Percentiles rank a stretch among this genome's conserved stretches.
Conservation (phyloP, 2,113 vertebrate species). For the Otus sunia region DNA sequence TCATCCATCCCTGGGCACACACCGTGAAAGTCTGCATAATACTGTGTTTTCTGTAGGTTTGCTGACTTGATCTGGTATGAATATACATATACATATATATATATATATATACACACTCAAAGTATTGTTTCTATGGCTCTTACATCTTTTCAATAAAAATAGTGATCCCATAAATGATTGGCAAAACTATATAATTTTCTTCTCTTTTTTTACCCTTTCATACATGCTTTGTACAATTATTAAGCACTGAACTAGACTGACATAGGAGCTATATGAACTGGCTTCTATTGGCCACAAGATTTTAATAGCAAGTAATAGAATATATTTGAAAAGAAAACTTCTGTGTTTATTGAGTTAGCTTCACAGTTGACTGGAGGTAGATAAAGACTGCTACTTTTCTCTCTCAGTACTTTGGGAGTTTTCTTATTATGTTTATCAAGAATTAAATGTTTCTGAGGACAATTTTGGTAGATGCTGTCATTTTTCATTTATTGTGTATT, state of each 20-base stretch:
- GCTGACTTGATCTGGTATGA: background rate
- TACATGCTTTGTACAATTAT: background rate
- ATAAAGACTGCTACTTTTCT: background rate
- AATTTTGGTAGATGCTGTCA: conserved; percentile 35
- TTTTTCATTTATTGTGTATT: conserved; percentile 27
- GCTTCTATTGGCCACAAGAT: background rate
- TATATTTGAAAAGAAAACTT: background rate
- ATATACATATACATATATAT: background rate
- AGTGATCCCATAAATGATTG: background rate
- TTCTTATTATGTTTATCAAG: background rate
- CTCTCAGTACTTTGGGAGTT: background rate
- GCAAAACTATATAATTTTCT: background rate
- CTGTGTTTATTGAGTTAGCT: background rate
- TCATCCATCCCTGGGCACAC: background rate
- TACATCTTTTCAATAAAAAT: background rate
- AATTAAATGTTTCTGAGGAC: background rate
- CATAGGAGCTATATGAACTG: background rate
- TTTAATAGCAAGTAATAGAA: background rate
- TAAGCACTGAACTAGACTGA: background rate
- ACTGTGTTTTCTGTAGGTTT: background rate
- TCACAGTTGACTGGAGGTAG: background rate
- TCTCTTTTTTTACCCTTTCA: background rate
- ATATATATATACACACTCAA: background rate
- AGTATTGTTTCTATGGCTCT: background rate
- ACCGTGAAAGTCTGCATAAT: background rate